Evolutionary conservation across 2,113 vertebrate genomes (phyloP).

Genomic region (Epinephelus lanceolatus): DNA sequence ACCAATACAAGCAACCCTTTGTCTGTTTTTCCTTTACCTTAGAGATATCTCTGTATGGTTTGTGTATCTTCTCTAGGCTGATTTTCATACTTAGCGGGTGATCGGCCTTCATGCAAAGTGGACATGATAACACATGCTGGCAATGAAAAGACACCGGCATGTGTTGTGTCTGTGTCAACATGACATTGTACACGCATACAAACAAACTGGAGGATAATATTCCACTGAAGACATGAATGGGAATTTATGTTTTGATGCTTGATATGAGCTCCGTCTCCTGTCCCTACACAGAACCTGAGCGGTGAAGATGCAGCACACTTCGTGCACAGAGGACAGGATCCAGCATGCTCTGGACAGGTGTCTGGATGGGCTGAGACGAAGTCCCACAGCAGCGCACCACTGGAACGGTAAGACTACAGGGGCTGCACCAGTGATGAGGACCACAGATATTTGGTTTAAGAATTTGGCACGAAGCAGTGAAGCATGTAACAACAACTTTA

Average conservation of each 20-base stretch:
- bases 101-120: slow-evolving; percentile 73
- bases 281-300: slow-evolving; percentile 85
- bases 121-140: slow-evolving; percentile 33
- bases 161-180: slow-evolving; percentile 14
- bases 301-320: slow-evolving; percentile 95
- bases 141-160: slow-evolving; percentile 25
- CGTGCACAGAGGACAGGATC: slow-evolving; percentile 98
- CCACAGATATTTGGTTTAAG: neutral
- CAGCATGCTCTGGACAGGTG: slow-evolving; percentile 95
- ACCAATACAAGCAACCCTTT: slow-evolving; percentile 2
- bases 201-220: slow-evolving; percentile 15
- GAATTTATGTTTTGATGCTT: neutral
- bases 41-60: slow-evolving; percentile 21
- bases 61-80: slow-evolving; percentile 22
- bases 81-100: slow-evolving; percentile 70
- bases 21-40: slow-evolving; percentile 24
- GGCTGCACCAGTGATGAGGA: neutral
- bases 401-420: slow-evolving; percentile 90
- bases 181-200: neutral
- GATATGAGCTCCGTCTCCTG: neutral
- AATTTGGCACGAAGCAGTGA: neutral
- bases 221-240: slow-evolving; percentile 39
- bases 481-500: neutral
- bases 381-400: slow-evolving; percentile 81
- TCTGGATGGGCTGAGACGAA: slow-evolving; percentile 90